Percentiles rank a stretch among this genome's conserved stretches.
Evolutionary conservation across 2,888 invertebrate genomes (phyloP).

Genomic region (Eupithecia vulgata): DNA sequence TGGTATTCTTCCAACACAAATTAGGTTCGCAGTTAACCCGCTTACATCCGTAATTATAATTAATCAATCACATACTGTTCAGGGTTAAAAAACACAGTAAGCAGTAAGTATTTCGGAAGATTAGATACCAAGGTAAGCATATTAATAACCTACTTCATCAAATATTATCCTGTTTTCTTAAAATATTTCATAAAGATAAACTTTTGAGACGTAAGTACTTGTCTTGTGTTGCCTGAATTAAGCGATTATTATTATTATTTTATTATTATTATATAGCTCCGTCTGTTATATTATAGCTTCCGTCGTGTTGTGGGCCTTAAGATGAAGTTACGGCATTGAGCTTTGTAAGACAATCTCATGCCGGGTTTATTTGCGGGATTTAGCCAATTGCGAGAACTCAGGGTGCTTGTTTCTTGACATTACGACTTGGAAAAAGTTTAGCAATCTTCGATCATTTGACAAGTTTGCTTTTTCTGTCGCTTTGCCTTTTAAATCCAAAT

Average conservation of each 20-base stretch:
- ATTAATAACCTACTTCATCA: background rate
- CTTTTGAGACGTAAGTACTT: background rate
- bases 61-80: too few relatives aligned
- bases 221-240: too few relatives aligned
- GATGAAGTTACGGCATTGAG: constrained; percentile 11
- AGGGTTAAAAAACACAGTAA: too few relatives aligned
- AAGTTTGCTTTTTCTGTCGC: background rate
- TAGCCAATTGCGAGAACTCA: constrained; percentile 10
- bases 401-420: constrained; percentile 9
- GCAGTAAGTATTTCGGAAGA: too few relatives aligned
- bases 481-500: background rate
- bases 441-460: background rate
- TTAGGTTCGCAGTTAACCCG: too few relatives aligned
- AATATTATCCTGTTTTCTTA: background rate
- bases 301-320: too few relatives aligned
- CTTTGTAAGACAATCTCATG: constrained; percentile 1
- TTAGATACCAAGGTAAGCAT: too few relatives aligned
- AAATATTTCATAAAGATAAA: background rate
- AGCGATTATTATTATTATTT: too few relatives aligned
- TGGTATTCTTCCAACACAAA: too few relatives aligned
- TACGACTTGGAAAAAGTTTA: background rate
- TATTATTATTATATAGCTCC: too few relatives aligned
- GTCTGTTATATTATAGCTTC: too few relatives aligned
- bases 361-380: constrained; percentile 1
- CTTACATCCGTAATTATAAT: too few relatives aligned